Percentiles rank a stretch among this genome's conserved stretches.
Conservation (phyloP, 64 coral and sea anemone species). For the Montipora sp. region DNA sequence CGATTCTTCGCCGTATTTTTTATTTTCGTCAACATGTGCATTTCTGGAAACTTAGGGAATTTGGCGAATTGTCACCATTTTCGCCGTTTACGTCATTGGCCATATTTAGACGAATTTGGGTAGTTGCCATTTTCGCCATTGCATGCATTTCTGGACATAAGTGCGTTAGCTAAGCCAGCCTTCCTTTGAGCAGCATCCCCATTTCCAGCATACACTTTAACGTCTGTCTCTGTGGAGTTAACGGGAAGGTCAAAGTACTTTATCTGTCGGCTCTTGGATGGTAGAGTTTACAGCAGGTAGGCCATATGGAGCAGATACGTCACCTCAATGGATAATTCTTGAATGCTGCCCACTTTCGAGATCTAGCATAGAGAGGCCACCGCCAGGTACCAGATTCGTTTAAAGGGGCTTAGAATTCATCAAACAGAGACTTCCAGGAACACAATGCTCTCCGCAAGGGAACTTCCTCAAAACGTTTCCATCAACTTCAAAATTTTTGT, state of each 20-base stretch:
- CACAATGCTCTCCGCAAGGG: neutral
- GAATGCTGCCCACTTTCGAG: slow-evolving; percentile 7
- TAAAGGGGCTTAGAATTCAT: neutral
- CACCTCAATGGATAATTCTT: neutral
- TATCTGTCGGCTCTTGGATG: slow-evolving; percentile 11
- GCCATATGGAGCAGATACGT: neutral
- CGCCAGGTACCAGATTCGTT: neutral
- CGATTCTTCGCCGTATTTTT: too few species aligned
- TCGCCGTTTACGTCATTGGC: too few species aligned
- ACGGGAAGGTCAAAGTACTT: neutral
- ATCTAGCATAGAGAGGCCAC: neutral
- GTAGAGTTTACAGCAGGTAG: neutral
- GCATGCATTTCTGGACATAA: too few species aligned
- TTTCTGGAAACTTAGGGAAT: too few species aligned
- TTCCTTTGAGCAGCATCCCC: neutral
- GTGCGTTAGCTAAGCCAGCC: too few species aligned
- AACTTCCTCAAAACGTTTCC: neutral
- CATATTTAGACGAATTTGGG: too few species aligned
- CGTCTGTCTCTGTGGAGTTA: neutral
- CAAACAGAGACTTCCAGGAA: slow-evolving; percentile 14
- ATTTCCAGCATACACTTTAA: neutral
- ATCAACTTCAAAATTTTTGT: neutral
- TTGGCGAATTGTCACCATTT: too few species aligned
- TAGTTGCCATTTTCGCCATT: too few species aligned
- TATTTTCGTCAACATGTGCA: too few species aligned